These are phyloP conservation scores for Accipiter cooperii DNA, from an alignment of 2,113 vertebrate species.

Conservation along the genomic window DNA sequence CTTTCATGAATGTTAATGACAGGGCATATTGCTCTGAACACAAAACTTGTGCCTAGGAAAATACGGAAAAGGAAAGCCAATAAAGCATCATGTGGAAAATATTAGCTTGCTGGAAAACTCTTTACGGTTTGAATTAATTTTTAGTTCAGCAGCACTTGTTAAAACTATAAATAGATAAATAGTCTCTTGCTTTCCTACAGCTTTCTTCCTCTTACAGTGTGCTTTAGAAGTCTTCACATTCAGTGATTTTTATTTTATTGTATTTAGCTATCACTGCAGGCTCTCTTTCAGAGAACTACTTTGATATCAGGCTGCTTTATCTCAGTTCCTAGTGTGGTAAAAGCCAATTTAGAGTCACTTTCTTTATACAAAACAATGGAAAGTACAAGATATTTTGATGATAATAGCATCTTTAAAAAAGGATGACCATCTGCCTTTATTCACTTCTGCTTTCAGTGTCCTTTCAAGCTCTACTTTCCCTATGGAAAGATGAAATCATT, in stretches of 20 bases:
- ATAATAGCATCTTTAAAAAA: background rate
- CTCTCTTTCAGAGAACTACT: background rate
- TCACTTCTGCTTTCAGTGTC: background rate
- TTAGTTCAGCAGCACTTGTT: background rate
- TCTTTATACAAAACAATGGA: slow-evolving; percentile 9
- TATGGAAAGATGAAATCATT: background rate
- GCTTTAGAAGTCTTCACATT: slow-evolving; percentile 2
- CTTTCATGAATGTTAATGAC: background rate
- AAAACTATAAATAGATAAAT: slow-evolving; percentile 39
- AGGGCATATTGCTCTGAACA: background rate
- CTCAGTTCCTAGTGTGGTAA: slow-evolving; percentile 4
- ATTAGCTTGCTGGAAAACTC: background rate
- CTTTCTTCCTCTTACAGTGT: background rate
- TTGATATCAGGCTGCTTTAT: slow-evolving; percentile 36
- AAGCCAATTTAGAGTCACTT: slow-evolving; percentile 29
- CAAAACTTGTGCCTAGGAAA: slow-evolving; percentile 8
- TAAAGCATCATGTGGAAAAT: background rate
- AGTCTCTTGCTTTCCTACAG: background rate
- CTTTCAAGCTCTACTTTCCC: background rate
- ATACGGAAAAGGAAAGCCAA: background rate
- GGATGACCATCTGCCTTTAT: slow-evolving; percentile 17
- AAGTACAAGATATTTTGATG: slow-evolving; percentile 12
- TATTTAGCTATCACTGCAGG: slow-evolving; percentile 22
- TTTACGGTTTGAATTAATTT: slow-evolving; percentile 39
- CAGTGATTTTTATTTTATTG: slow-evolving; percentile 45